Conservation (phyloP, 1,140 invertebrate genomes). For the Caerostris extrusa region DNA sequence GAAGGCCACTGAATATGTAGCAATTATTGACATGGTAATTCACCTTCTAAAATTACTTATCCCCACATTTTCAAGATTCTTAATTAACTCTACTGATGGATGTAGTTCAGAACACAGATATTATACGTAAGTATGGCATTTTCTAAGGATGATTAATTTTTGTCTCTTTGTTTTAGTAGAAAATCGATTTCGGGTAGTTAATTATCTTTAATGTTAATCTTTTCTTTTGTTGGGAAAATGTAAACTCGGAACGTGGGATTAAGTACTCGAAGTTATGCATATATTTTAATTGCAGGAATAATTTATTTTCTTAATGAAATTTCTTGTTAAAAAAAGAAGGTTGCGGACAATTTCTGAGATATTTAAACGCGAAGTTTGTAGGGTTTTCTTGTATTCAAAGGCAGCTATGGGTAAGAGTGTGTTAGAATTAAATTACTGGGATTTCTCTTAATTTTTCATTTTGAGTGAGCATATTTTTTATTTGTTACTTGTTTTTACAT, state of each 20-base stretch:
- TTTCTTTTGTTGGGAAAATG: constrained; percentile 50
- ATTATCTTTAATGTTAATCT: constrained; percentile 66
- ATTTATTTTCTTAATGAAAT: constrained; percentile 59
- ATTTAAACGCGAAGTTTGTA: neutral
- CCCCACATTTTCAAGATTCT: constrained; percentile 47
- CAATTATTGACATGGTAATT: constrained; percentile 47
- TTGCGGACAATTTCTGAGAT: neutral
- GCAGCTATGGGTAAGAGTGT: neutral
- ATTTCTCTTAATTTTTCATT: constrained; percentile 29
- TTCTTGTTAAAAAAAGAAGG: constrained; percentile 19
- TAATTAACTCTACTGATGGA: constrained; percentile 68
- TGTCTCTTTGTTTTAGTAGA: constrained; percentile 44
- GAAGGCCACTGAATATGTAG: constrained; percentile 50
- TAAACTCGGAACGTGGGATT: constrained; percentile 42
- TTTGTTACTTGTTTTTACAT: neutral
- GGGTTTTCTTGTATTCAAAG: neutral
- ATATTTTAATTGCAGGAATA: constrained; percentile 65
- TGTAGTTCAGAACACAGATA: constrained; percentile 51
- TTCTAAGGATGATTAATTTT: constrained; percentile 62
- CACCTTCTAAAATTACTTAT: constrained; percentile 57
- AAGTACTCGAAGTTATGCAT: constrained; percentile 41
- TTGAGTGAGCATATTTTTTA: neutral
- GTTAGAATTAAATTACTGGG: constrained; percentile 21
- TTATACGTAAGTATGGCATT: neutral
- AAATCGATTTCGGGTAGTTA: constrained; percentile 58